Percentiles rank a stretch among this genome's conserved stretches.
phyloP scores from a whole-genome alignment of 1,140 invertebrate genomes.

The Eurosta solidaginis region DNA sequence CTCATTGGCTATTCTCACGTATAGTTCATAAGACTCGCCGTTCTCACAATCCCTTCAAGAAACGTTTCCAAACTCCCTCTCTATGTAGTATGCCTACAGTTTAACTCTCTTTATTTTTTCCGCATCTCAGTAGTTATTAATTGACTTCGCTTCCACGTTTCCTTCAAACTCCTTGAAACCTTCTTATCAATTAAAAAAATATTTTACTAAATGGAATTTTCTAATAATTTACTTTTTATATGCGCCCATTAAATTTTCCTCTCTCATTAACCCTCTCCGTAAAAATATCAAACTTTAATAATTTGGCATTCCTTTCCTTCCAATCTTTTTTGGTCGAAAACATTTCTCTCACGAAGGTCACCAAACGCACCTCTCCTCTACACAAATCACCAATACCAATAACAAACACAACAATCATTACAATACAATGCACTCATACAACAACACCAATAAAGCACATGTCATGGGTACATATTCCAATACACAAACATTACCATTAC shows the following conservation, averaged over 20 bases:
- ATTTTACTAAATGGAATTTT: neutral
- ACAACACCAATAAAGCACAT: neutral
- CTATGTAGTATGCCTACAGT: too few species aligned
- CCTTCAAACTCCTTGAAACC: neutral
- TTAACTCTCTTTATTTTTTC: too few species aligned
- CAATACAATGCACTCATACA: conserved; percentile 14
- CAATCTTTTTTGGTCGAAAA: neutral
- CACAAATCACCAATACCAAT: conserved; percentile 14
- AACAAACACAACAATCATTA: neutral
- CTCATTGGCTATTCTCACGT: too few species aligned
- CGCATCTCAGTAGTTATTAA: too few species aligned
- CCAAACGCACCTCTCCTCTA: conserved; percentile 4
- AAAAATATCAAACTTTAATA: neutral
- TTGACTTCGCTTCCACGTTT: too few species aligned
- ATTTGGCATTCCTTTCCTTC: conserved; percentile 8
- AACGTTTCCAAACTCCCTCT: too few species aligned
- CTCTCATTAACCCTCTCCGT: neutral
- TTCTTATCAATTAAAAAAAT: neutral
- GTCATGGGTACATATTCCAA: neutral
- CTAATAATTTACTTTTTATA: conserved; percentile 19
- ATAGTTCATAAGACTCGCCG: too few species aligned
- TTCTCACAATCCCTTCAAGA: too few species aligned
- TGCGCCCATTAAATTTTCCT: conserved; percentile 6
- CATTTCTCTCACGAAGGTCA: conserved; percentile 16
- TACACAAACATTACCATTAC: conserved; percentile 26